These are phyloP conservation scores for Canis aureus DNA, from an alignment of 2,113 vertebrate genomes.

Conservation along the genomic window DNA sequence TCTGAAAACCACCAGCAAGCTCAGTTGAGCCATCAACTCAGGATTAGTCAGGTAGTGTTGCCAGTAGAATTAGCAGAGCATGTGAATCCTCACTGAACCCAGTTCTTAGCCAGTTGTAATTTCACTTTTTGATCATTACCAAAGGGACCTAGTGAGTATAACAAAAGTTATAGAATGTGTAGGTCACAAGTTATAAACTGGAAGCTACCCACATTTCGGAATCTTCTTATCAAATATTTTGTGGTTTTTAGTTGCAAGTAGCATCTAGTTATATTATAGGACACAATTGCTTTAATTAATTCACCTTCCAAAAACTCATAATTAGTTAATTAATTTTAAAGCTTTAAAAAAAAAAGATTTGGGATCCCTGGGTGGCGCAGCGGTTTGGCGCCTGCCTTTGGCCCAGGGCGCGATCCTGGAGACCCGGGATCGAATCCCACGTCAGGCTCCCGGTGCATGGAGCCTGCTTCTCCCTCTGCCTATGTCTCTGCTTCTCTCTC, in stretches of 20 bases:
- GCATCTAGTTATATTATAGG: background rate
- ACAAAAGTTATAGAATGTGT: background rate
- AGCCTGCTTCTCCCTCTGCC: too few relatives aligned
- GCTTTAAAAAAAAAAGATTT: background rate
- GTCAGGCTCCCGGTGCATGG: too few relatives aligned
- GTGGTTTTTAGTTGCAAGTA: background rate
- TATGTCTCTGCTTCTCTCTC: too few relatives aligned
- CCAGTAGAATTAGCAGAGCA: background rate
- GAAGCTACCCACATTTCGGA: background rate
- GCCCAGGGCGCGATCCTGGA: too few relatives aligned
- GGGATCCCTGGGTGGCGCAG: too few relatives aligned
- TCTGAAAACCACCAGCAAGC: background rate
- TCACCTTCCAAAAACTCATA: slow-evolving; percentile 3
- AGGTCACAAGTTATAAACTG: slow-evolving; percentile 1
- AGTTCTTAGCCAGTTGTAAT: background rate
- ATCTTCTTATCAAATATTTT: slow-evolving; percentile 22
- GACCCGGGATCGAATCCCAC: too few relatives aligned
- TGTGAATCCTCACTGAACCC: background rate
- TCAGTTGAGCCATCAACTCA: background rate
- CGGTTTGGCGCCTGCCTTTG: too few relatives aligned
- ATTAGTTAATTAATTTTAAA: background rate
- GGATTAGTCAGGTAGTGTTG: background rate
- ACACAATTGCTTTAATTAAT: background rate
- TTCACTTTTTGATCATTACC: background rate
- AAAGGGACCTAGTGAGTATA: background rate